phyloP scores from a whole-genome alignment of 1,140 invertebrate genomes.

The Chrysomallon squamiferum region DNA sequence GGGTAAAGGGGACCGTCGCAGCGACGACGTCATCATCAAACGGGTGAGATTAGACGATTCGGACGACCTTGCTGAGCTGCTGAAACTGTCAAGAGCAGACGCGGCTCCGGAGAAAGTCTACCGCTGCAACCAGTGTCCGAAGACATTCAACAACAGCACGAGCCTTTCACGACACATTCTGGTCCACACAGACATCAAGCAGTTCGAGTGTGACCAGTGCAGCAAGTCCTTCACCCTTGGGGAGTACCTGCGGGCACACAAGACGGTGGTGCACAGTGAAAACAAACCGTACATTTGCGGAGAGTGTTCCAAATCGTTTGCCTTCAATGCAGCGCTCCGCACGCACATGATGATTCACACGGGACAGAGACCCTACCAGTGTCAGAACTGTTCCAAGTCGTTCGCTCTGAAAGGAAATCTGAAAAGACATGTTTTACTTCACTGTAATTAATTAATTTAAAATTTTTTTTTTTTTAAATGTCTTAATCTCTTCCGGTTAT shows the following conservation, averaged over 20 bases:
- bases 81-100: too few relatives aligned
- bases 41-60: too few relatives aligned
- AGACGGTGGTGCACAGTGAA: constrained; percentile 75
- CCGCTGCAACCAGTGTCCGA: background rate
- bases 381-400: constrained; percentile 26
- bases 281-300: constrained; percentile 12
- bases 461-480: too few relatives aligned
- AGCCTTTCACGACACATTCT: constrained; percentile 1
- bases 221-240: background rate
- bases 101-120: too few relatives aligned
- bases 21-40: too few relatives aligned
- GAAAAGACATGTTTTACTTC: constrained; percentile 14
- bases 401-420: constrained; percentile 21
- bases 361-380: constrained; percentile 44
- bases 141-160: background rate
- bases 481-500: too few relatives aligned
- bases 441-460: too few relatives aligned
- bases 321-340: constrained; percentile 9
- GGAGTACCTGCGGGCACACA: background rate
- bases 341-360: constrained; percentile 67
- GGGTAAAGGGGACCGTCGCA: too few relatives aligned
- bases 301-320: constrained; percentile 29
- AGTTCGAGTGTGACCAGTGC: background rate
- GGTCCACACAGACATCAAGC: constrained; percentile 1
- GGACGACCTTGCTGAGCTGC: too few relatives aligned